A percentile compares a stretch with the other conserved stretches of the same genome.
Conservation (phyloP, 2,797 vertebrate species). For the Pseudopleuronectes americanus region DNA sequence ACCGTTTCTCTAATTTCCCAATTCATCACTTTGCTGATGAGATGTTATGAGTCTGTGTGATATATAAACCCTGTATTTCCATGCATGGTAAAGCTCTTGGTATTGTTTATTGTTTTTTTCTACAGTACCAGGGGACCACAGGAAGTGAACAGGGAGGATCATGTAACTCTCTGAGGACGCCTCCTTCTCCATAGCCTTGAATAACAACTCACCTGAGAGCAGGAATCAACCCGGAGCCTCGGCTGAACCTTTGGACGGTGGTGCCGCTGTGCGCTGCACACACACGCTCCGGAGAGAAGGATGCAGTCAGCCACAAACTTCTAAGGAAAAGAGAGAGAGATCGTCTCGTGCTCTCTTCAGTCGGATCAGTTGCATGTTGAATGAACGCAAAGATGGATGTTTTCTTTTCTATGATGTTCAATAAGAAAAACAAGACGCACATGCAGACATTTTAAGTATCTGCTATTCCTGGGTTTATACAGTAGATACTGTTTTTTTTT, state of each 20-base stretch:
- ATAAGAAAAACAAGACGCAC: conserved; percentile 63
- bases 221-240: conserved; percentile 29
- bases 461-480: conserved; percentile 67
- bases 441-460: conserved; percentile 73
- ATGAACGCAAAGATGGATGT: conserved; percentile 78
- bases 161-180: conserved; percentile 85
- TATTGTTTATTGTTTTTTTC: conserved; percentile 22
- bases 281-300: conserved; percentile 31
- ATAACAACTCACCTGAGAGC: conserved; percentile 39
- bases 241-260: conserved; percentile 30
- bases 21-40: conserved; percentile 33
- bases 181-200: conserved; percentile 81
- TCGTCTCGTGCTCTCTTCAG: conserved; percentile 55
- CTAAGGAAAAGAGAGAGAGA: conserved; percentile 50
- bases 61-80: background rate
- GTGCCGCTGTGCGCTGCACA: conserved; percentile 35
- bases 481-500: conserved; percentile 65
- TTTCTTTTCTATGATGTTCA: conserved; percentile 74
- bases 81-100: background rate
- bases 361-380: conserved; percentile 89
- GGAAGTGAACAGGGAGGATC: conserved; percentile 84
- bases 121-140: conserved; percentile 79
- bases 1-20: conserved; percentile 25
- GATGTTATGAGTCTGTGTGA: conserved; percentile 7
- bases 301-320: conserved; percentile 25